A percentile compares a stretch with the other conserved stretches of the same genome.
These are phyloP conservation scores for Oligia fasciuncula DNA, from an alignment of 2,888 invertebrate species.

Conservation along the genomic window DNA sequence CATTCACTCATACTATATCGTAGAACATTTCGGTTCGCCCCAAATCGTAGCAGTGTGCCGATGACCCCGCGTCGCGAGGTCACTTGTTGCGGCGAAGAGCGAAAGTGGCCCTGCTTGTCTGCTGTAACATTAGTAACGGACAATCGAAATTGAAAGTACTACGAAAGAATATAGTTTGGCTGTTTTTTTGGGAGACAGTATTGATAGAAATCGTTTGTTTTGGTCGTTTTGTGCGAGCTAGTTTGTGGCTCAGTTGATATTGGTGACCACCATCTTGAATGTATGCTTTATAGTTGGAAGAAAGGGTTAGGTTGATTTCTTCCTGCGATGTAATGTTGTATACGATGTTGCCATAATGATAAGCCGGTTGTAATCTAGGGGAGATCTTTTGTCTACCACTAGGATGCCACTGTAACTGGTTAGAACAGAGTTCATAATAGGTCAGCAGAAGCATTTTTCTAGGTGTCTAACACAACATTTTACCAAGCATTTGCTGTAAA, in stretches of 20 bases:
- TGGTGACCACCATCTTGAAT: not conserved
- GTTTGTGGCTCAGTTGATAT: not conserved
- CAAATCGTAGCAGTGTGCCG: conserved; percentile 51
- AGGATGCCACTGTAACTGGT: not conserved
- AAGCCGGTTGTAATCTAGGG: not conserved
- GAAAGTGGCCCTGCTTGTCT: conserved; percentile 62
- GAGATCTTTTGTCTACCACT: not conserved
- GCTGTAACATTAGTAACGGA: conserved; percentile 35
- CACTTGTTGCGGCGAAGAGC: conserved; percentile 64
- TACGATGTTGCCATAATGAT: not conserved
- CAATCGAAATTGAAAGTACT: conserved; percentile 64
- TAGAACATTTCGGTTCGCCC: conserved; percentile 42
- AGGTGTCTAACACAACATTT: not conserved
- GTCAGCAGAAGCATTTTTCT: no score
- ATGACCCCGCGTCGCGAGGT: conserved; percentile 56
- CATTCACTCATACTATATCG: conserved; percentile 25
- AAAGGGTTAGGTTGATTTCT: not conserved
- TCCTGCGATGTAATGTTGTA: no score
- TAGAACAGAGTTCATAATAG: not conserved
- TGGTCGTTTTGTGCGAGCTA: not conserved
- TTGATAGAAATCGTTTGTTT: conserved; percentile 16
- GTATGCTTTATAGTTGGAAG: not conserved
- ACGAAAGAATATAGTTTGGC: conserved; percentile 34
- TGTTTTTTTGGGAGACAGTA: conserved; percentile 9
- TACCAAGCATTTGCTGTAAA: not conserved